Evolutionary conservation across 2,888 invertebrate genomes (phyloP), one percentile per base, ranked within the genome.

Genomic region (Ceraclea dissimilis): DNA sequence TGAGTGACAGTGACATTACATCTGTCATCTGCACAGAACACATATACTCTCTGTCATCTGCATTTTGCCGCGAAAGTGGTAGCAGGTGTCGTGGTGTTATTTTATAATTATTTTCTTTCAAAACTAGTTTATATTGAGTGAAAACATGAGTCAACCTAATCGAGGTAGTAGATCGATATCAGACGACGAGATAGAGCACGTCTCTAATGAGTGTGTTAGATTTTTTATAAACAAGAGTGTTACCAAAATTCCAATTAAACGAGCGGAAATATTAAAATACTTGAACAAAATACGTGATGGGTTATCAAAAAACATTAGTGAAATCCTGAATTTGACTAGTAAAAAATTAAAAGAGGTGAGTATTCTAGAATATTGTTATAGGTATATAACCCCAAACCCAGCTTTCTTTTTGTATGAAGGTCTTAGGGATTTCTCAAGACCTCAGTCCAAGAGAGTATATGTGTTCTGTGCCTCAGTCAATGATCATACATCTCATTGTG

Each of bases 131-230:
- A 6, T 26, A 6, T 4, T 26, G 10, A 26, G 26, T 10, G 10
- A 26, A 17, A 55, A 4, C 39, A 58, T 58, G 58, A 58, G 58
- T 55, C 58, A 58, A 47, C 51, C 46, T n/a, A 44, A 52, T 20
- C 20, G 51, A 53, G 44, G 22, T 34, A 50, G 18, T 11, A 48
- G 49, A 33, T 33, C 16, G 0, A n/a, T 58, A 31, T 11, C 49
- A 1, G 58, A 55, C 21, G 44, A 49, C 5, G 54, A 55, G 6
- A 19, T 55, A 18, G 54, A 51, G 22, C 13, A 39, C 2, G 18
- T 33, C 1, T 17, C 54, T n/a, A 58, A 33, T 2, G 58, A 58
- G 17, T 48, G 51, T 33, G 52, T 48, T 16, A 51, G 58, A 52
- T 58, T 52, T 52, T 17, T 58, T 17, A 33, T 58, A 19, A 58